These are phyloP conservation scores for Piezodorus guildinii DNA, from an alignment of 1,140 invertebrate genomes.

Conservation along the genomic window DNA sequence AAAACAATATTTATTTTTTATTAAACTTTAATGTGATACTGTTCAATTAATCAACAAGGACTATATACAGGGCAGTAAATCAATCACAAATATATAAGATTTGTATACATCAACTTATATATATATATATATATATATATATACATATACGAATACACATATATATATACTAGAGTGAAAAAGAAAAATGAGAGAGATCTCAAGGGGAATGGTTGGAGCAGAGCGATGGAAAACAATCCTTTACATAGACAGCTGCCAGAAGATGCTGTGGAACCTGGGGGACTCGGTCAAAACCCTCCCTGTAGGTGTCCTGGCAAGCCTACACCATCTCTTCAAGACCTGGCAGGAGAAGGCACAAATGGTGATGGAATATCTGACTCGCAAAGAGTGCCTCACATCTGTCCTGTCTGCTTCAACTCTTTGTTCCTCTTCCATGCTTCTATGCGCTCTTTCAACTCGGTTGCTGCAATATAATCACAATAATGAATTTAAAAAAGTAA, in stretches of 20 bases:
- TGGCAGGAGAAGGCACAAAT: constrained; percentile 1
- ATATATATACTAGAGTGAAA: background rate
- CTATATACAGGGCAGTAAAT: constrained; percentile 14
- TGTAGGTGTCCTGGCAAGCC: no score
- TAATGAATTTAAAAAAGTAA: no score
- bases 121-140: constrained; percentile 5
- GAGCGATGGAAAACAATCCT: background rate
- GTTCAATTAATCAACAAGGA: constrained; percentile 2
- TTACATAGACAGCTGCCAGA: no score
- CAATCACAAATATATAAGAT: constrained; percentile 9
- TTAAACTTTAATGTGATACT: background rate
- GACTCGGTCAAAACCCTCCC: no score
- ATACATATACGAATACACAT: constrained; percentile 5
- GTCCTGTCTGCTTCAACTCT: constrained; percentile 14
- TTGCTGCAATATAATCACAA: constrained; percentile 40
- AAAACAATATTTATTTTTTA: no score
- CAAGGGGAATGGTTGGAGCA: constrained; percentile 12
- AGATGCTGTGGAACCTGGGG: no score
- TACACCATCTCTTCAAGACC: background rate
- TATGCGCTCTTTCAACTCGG: constrained; percentile 66
- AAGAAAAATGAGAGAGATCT: constrained; percentile 12
- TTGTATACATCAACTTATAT: constrained; percentile 5
- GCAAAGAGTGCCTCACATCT: no score
- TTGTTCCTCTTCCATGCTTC: constrained; percentile 62
- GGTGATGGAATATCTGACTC: background rate